phyloP scores from a whole-genome alignment of 2,888 invertebrate species.

The Thera obeliscata region DNA sequence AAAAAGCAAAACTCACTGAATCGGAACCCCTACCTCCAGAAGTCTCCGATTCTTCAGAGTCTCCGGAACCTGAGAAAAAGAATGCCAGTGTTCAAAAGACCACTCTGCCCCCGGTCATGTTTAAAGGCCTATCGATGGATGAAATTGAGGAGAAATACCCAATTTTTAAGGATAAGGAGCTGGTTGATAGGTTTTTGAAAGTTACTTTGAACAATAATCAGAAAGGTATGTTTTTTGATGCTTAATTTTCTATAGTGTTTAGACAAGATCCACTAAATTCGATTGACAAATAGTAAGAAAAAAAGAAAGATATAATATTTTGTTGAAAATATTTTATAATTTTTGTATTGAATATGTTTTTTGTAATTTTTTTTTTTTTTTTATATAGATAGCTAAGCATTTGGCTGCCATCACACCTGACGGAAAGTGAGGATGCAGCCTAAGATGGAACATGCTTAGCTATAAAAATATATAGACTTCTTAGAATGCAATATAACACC shows the following conservation, averaged over 20 bases:
- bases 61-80: constrained; percentile 4
- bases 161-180: constrained; percentile 58
- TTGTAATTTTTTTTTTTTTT: no score
- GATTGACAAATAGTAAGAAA: no score
- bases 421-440: no score
- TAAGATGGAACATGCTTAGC: no score
- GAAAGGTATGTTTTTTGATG: constrained; percentile 60
- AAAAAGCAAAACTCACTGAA: background rate
- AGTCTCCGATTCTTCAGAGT: background rate
- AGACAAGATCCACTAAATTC: no score
- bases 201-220: constrained; percentile 72
- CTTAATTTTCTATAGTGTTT: background rate
- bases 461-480: no score
- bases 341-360: no score
- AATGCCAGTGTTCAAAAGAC: constrained; percentile 22
- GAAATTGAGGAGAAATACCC: constrained; percentile 57
- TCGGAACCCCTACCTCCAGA: constrained; percentile 5
- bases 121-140: constrained; percentile 25
- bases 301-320: no score
- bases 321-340: no score
- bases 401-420: no score
- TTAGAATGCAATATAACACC: no score
- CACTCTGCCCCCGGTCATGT: constrained; percentile 13
- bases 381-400: no score
- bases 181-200: constrained; percentile 58